These are phyloP conservation scores for Falco concolor DNA, from an alignment of 2,797 vertebrate species.

Conservation along the genomic window DNA sequence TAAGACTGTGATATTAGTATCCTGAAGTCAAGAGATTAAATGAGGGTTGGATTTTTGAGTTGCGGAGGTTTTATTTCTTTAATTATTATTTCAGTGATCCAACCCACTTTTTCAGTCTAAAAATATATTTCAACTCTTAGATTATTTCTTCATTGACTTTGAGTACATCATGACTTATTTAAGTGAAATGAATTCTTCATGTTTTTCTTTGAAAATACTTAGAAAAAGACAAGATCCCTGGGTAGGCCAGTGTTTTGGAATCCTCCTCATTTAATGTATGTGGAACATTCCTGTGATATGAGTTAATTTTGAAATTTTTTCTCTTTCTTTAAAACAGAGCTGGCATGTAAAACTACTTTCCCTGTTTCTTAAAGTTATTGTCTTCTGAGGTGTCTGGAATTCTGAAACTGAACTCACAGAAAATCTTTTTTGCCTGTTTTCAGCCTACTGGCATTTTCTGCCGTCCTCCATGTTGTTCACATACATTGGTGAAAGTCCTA, in stretches of 20 bases:
- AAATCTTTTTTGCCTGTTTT: neutral
- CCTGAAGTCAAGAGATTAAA: neutral
- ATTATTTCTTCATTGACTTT: neutral
- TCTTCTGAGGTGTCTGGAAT: neutral
- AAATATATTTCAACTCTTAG: neutral
- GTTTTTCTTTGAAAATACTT: neutral
- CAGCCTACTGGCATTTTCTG: neutral
- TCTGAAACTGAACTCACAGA: neutral
- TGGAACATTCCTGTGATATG: neutral
- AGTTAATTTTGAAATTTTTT: neutral
- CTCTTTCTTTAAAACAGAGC: conserved; percentile 27
- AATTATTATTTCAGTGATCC: neutral
- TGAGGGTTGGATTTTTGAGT: neutral
- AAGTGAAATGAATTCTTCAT: neutral
- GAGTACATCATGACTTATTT: neutral
- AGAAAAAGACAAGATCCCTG: neutral
- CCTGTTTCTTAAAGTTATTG: neutral
- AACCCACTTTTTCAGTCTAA: neutral
- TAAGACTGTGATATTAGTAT: neutral
- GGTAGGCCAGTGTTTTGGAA: neutral
- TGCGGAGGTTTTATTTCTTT: neutral
- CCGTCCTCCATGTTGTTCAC: neutral
- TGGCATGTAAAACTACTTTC: neutral
- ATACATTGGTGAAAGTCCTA: neutral
- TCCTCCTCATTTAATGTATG: fast-evolving